These are phyloP conservation scores for Melinaea menophilus DNA, from an alignment of 2,888 invertebrate genomes.

Conservation along the genomic window DNA sequence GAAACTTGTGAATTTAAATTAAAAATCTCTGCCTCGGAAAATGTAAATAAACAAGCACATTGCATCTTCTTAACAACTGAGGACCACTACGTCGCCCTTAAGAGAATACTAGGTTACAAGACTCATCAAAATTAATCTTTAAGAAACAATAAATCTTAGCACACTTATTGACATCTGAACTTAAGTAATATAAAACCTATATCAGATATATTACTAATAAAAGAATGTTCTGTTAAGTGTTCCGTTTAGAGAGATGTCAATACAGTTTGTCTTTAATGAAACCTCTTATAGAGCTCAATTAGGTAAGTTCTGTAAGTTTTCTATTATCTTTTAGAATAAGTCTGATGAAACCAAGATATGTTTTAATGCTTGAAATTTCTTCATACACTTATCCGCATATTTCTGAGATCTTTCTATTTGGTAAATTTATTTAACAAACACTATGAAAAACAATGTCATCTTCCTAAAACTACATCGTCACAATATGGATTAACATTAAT, in stretches of 20 bases:
- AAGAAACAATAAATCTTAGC: conserved; percentile 21
- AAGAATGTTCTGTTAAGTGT: background rate
- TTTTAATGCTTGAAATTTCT: too few relatives aligned
- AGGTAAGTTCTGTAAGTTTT: too few relatives aligned
- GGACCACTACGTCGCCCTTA: conserved; percentile 33
- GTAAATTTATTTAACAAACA: too few relatives aligned
- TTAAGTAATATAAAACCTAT: conserved; percentile 12
- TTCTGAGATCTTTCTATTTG: too few relatives aligned
- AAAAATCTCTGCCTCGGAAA: conserved; percentile 44
- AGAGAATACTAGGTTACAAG: conserved; percentile 35
- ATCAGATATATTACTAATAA: conserved; percentile 3
- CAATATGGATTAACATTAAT: conserved; percentile 37
- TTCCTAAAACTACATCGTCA: too few relatives aligned
- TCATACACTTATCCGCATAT: too few relatives aligned
- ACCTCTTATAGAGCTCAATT: too few relatives aligned
- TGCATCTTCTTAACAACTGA: conserved; percentile 43
- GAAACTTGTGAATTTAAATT: conserved; percentile 46
- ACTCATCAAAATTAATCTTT: conserved; percentile 20
- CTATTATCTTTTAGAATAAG: too few relatives aligned
- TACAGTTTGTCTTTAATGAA: too few relatives aligned
- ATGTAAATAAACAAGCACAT: conserved; percentile 54
- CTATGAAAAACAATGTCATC: too few relatives aligned
- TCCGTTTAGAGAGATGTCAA: too few relatives aligned
- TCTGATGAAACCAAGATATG: too few relatives aligned
- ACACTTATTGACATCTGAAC: conserved; percentile 14